Evolutionary conservation across 2,888 invertebrate species (phyloP), one percentile per base, ranked within the genome.

Genomic region (Gonocerus acuteangulatus): DNA sequence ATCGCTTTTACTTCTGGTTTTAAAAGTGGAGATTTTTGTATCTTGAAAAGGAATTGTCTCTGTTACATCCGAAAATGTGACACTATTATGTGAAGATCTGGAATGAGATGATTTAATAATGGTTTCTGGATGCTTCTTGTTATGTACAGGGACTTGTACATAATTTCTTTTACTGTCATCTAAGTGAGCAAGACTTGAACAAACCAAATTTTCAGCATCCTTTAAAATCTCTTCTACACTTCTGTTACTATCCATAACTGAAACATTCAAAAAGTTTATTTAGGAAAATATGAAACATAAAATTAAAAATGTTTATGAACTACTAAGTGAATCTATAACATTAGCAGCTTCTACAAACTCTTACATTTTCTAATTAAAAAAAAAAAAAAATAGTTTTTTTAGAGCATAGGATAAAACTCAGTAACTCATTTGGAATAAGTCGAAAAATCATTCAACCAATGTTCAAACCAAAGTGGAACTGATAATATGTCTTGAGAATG

Each of bases 201-300:
- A 70, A 61, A 76, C 76, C 18, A 82, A 72, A 48, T 75, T 73
- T 69, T 82, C 81, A 1, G 80, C 81, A 69, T 82, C 81, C 65
- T 76, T 77, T 67, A 82, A 74, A 44, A 82, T 76, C 63, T 82
- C 82, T 65, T 82, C 82, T 4, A 82, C 77, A 70, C 78, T 79
- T 44, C 79, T 57, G 39, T 62, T 66, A 47, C 47, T 21, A n/a
- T 22, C 47, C 19, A 21, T 3, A 16, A 47, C 18, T 9, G 44
- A 3, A 4, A 16, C 44, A 16, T 7, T 7, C 13, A 15, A 15
- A 42, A 6, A 42, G 6, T 3, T 7, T 7, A 4, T 42, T 4
- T 16, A 7, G 13, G 18, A 42, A 42, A 15, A 4, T 42, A 42
- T 7, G 3, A 15, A 7, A 42, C 3, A 3, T 42, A 42, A 15